A percentile compares a stretch with the other conserved stretches of the same genome.
Conservation (phyloP, 2,797 vertebrate genomes). For the Microctenopoma stevenorrisi region DNA sequence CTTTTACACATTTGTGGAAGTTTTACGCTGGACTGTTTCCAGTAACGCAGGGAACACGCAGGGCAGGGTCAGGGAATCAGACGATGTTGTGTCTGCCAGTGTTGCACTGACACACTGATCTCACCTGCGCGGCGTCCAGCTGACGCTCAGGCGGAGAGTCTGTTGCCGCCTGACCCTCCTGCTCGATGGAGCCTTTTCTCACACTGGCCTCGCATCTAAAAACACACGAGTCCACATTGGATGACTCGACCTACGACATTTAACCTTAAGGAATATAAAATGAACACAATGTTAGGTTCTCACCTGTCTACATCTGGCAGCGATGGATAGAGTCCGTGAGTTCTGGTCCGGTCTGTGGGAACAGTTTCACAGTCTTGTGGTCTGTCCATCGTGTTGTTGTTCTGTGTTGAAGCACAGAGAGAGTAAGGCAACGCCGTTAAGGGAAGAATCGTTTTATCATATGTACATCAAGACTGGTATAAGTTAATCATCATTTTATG, state of each 20-base stretch:
- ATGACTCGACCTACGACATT: neutral
- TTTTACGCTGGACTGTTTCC: constrained; percentile 60
- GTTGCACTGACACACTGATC: neutral
- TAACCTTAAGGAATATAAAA: neutral
- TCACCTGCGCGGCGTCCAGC: constrained; percentile 55
- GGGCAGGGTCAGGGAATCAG: neutral
- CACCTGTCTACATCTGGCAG: constrained; percentile 47
- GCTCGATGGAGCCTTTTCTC: neutral
- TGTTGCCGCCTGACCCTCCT: neutral
- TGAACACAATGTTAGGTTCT: neutral
- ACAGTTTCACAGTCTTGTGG: neutral
- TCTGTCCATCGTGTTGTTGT: constrained; percentile 13
- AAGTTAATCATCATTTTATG: too few relatives aligned
- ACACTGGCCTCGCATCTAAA: constrained; percentile 41
- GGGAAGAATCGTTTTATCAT: neutral
- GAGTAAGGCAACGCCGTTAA: neutral
- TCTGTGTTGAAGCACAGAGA: constrained; percentile 33
- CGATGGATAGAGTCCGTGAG: constrained; percentile 59
- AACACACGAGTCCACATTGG: neutral
- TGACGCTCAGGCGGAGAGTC: neutral
- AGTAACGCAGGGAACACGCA: constrained; percentile 41
- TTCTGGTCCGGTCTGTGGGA: constrained; percentile 1
- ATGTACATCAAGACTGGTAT: too few relatives aligned
- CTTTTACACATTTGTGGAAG: constrained; percentile 70
- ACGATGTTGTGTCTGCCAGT: constrained; percentile 2